Conservation (phyloP, 2,113 vertebrate species). For the Patagioenas fasciata region DNA sequence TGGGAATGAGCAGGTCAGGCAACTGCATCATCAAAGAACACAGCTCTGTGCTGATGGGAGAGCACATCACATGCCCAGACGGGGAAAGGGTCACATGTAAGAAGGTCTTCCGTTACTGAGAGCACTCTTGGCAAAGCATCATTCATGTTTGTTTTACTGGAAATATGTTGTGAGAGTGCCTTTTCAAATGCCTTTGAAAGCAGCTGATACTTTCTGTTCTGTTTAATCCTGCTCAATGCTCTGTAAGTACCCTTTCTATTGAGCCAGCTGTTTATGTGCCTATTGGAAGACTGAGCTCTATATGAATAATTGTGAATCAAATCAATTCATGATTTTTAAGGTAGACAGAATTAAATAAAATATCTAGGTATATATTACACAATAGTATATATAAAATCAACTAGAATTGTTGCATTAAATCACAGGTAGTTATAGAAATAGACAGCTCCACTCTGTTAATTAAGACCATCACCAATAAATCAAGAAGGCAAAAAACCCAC, state of each 20-base stretch:
- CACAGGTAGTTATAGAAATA: neutral
- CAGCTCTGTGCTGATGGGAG: fast-evolving
- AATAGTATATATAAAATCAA: neutral
- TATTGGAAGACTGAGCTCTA: neutral
- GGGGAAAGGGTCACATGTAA: neutral
- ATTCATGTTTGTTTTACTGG: neutral
- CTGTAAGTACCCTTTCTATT: neutral
- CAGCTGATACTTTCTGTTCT: neutral
- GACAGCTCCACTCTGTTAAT: neutral
- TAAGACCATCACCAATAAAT: neutral
- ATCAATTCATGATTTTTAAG: neutral
- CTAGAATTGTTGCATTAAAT: neutral
- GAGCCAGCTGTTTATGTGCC: neutral
- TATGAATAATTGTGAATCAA: neutral
- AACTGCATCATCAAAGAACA: neutral
- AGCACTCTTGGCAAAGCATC: neutral
- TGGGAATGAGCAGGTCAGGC: neutral
- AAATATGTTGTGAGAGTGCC: neutral
- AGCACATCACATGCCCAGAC: neutral
- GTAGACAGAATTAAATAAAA: neutral
- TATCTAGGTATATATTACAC: neutral
- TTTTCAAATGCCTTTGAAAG: neutral
- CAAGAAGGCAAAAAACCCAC: neutral
- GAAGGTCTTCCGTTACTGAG: neutral
- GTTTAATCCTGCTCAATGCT: neutral